Evolutionary conservation across 2,113 vertebrate genomes (phyloP).

Genomic region (Rhinopomastus cyanomelas): DNA sequence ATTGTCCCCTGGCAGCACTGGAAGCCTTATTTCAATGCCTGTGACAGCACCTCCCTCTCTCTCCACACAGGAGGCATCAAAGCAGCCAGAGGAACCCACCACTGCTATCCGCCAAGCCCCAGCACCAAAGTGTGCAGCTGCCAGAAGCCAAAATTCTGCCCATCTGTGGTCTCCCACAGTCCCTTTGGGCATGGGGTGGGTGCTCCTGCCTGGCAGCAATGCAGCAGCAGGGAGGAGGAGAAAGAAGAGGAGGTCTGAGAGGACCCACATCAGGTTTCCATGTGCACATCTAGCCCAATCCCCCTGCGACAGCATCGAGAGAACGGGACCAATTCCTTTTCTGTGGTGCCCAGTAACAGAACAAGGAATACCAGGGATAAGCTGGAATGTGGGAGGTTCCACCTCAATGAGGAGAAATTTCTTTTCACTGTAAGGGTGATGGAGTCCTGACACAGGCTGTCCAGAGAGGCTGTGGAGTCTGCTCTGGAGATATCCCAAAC

Average conservation of each 20-base stretch:
- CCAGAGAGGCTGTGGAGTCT: no score
- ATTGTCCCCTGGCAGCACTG: not conserved
- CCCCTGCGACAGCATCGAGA: no score
- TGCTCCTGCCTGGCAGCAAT: not conserved
- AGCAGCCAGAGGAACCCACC: fast-evolving
- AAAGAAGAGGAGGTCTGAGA: not conserved
- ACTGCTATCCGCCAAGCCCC: not conserved
- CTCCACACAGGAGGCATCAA: fast-evolving
- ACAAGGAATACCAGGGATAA: no score
- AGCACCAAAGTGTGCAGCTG: fast-evolving
- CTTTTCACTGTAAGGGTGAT: no score
- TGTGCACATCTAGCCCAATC: fast-evolving
- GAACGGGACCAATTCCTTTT: no score
- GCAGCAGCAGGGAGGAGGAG: not conserved
- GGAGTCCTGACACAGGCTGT: no score
- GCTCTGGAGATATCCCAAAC: no score
- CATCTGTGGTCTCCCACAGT: not conserved
- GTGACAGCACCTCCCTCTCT: not conserved
- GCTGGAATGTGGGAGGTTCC: no score
- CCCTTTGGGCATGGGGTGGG: not conserved
- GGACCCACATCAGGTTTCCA: not conserved
- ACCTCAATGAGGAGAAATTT: no score
- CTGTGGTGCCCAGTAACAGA: no score
- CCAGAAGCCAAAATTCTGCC: not conserved
- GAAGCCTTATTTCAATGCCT: not conserved